Evolutionary conservation across 2,797 vertebrate genomes (phyloP).

Genomic region (Enteromius thamalakanensis): DNA sequence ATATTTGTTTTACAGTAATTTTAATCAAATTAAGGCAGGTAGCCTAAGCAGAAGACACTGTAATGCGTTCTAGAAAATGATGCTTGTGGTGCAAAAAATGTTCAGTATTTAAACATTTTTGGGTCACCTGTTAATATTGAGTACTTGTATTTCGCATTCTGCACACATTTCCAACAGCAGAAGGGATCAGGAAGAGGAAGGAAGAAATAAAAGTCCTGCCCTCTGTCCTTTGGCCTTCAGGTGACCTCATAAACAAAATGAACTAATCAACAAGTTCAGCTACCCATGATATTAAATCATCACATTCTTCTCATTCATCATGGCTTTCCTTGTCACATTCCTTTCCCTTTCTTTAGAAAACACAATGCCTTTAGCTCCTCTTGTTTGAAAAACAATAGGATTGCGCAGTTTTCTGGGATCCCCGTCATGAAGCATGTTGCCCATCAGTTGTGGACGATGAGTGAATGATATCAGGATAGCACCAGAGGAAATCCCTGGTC

Average conservation of each 20-base stretch:
- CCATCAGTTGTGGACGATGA: constrained; percentile 28
- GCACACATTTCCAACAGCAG: constrained; percentile 3
- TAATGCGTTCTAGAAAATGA: too few relatives aligned
- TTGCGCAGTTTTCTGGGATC: constrained; percentile 30
- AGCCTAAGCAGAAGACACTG: too few relatives aligned
- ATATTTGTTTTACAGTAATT: background rate
- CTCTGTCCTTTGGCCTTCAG: constrained; percentile 41
- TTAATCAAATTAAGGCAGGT: background rate
- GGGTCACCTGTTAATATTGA: too few relatives aligned
- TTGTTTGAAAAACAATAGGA: constrained; percentile 25
- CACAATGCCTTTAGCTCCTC: constrained; percentile 18
- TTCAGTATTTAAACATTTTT: too few relatives aligned
- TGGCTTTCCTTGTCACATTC: constrained; percentile 21
- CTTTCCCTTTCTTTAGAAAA: constrained; percentile 26
- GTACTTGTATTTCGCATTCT: too few relatives aligned
- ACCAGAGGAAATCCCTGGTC: constrained; percentile 74
- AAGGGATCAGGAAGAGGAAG: constrained; percentile 38
- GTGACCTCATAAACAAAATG: constrained; percentile 19
- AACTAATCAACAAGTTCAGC: constrained; percentile 25
- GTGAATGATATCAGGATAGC: constrained; percentile 52
- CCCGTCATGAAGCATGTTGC: constrained; percentile 23
- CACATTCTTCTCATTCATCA: constrained; percentile 39
- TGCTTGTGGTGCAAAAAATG: too few relatives aligned
- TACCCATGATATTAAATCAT: constrained; percentile 19
- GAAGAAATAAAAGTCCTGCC: constrained; percentile 41